Conservation (phyloP, 2,888 invertebrate genomes). For the Protophormia terraenovae region DNA sequence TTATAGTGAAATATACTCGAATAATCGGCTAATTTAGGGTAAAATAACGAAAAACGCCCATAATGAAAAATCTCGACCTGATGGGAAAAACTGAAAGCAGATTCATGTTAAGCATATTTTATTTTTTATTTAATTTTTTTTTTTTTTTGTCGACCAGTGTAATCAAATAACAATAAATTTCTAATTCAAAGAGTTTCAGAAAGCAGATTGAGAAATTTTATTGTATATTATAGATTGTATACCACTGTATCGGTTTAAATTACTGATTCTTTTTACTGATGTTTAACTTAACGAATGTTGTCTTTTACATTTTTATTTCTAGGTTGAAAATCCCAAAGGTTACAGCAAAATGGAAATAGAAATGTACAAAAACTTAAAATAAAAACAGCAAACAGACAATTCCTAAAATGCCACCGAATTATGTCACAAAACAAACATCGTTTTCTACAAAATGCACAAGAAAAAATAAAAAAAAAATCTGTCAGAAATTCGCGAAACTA, state of each 20-base stretch:
- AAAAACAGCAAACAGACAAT: constrained; percentile 42
- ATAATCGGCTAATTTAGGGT: too few relatives aligned
- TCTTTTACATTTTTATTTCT: constrained; percentile 21
- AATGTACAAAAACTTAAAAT: constrained; percentile 16
- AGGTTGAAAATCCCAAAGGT: constrained; percentile 37
- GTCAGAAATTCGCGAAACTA: constrained; percentile 32
- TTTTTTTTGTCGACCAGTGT: too few relatives aligned
- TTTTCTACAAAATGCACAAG: neutral
- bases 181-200: too few relatives aligned
- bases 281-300: constrained; percentile 2
- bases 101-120: too few relatives aligned
- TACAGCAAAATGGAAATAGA: constrained; percentile 6
- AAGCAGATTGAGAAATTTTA: too few relatives aligned
- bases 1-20: too few relatives aligned
- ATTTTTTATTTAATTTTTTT: too few relatives aligned
- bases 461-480: neutral
- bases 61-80: too few relatives aligned
- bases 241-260: constrained; percentile 32
- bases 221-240: too few relatives aligned
- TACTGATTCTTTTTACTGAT: constrained; percentile 30
- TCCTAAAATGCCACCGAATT: constrained; percentile 41
- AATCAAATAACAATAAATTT: too few relatives aligned
- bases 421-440: constrained; percentile 29
- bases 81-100: too few relatives aligned
- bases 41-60: too few relatives aligned